Base-by-base conservation (phyloP, 2,113 vertebrate genomes). In the Anthoscopus minutus region DNA sequence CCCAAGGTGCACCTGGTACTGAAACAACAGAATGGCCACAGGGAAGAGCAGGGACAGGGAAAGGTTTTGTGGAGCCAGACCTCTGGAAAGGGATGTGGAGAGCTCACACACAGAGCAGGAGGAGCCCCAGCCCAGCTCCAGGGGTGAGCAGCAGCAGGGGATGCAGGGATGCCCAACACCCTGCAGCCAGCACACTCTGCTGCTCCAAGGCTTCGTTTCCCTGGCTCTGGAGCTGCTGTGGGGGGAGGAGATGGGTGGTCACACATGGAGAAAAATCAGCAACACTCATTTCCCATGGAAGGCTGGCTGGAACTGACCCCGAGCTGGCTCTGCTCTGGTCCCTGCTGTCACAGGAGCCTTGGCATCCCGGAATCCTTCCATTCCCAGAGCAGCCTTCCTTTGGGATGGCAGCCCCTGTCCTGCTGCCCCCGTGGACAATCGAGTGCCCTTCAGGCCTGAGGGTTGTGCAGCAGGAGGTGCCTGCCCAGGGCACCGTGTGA, bases 31-130 rank as follows among this genome's bases (percentile, higher is more conserved):
- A 45, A 42, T 0, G 15, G 24, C 31, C n/a, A 13, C 42, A 11
- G 58, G 27, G 44, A 54, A 35, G 17, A 35, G 3, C 19, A 18
- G 28, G 20, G 33, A 10, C 2, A 10, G 28, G 54, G 8, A 20
- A 38, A 31, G 35, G 8, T 31, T 53, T 13, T 38, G 7, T 51
- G 64, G 48, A 44, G 62, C 13, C 62, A 50, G 42, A 18, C 2
- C 19, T 4, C 42, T 33, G 35, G 15, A 14, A 42, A 54, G 19
- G 45, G 21, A 25, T 4, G 27, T 22, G 21, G 17, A 44, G 8
- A 48, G 3, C 30, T 48, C 54, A 11, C 5, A 5, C 1, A 14
- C 42, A 25, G 15, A 48, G 3, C 1, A 0, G 25, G 30, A 48
- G n/a, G 19, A 11, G 25, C 37, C 56, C 37, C 27, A 38, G 20